A percentile compares a stretch with the other conserved stretches of the same genome.
phyloP scores from a whole-genome alignment of 2,797 vertebrate species.

The Neomorphus geoffroyi region DNA sequence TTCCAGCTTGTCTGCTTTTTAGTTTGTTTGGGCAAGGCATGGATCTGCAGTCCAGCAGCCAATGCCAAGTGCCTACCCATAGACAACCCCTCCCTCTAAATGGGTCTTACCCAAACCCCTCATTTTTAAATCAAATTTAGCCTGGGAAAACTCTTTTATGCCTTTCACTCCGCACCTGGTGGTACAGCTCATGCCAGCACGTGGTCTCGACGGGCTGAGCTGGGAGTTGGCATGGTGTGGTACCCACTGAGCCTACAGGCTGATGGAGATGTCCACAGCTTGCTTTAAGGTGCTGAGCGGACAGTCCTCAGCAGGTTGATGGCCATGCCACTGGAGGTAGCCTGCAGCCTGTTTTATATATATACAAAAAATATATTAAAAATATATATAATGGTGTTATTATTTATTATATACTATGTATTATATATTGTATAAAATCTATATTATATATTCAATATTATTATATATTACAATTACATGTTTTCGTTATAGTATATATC shows the following conservation, averaged over 20 bases:
- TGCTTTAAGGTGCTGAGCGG: neutral
- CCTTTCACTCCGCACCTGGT: neutral
- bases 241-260: too few relatives aligned
- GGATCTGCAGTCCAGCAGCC: neutral
- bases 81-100: neutral
- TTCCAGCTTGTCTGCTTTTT: neutral
- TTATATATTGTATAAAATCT: too few relatives aligned
- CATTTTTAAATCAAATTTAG: neutral
- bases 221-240: fast-evolving
- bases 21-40: neutral
- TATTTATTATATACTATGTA: too few relatives aligned
- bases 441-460: too few relatives aligned
- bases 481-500: too few relatives aligned
- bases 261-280: neutral
- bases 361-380: too few relatives aligned
- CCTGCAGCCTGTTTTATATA: neutral
- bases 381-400: too few relatives aligned
- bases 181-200: neutral
- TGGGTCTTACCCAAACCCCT: neutral
- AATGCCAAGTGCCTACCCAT: neutral
- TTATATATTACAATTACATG: too few relatives aligned
- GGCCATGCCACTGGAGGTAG: neutral
- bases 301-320: neutral
- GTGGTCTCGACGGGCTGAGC: neutral
- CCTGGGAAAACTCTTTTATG: neutral